Conservation (phyloP, 2,797 vertebrate genomes). For the Molossus alvarezi region DNA sequence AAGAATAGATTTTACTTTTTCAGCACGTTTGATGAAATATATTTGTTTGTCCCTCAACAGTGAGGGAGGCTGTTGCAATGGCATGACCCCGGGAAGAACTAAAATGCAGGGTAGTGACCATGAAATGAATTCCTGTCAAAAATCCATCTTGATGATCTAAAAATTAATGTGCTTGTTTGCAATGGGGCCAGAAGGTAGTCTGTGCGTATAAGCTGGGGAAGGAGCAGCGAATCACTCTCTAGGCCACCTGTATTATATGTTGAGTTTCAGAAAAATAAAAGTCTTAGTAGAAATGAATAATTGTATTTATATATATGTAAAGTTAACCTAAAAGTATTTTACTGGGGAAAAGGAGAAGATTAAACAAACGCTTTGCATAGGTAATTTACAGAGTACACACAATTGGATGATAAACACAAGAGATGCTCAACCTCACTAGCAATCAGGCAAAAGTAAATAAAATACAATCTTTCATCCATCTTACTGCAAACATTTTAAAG, state of each 20-base stretch:
- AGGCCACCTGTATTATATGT: neutral
- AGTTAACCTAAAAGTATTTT: slow-evolving; percentile 60
- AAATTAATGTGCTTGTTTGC: slow-evolving; percentile 34
- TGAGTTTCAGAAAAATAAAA: slow-evolving; percentile 44
- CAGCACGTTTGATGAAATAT: slow-evolving; percentile 28
- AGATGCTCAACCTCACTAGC: neutral
- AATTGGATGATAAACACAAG: neutral
- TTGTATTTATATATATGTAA: neutral
- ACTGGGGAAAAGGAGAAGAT: neutral
- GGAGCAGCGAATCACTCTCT: neutral
- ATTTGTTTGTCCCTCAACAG: neutral
- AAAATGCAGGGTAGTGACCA: neutral
- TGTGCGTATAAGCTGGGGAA: neutral
- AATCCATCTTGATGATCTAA: neutral
- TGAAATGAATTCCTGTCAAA: slow-evolving; percentile 71
- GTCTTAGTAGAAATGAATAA: slow-evolving; percentile 52
- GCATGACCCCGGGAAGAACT: neutral
- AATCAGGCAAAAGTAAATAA: slow-evolving; percentile 31
- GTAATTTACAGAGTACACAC: neutral
- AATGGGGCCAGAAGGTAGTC: neutral
- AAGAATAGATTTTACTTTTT: slow-evolving; percentile 39
- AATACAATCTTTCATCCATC: neutral
- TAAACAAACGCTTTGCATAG: neutral
- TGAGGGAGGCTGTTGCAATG: neutral
- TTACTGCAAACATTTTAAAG: slow-evolving; percentile 25